A percentile compares a stretch with the other conserved stretches of the same genome.
These are phyloP conservation scores for Eremobia ochroleuca DNA, from an alignment of 2,888 invertebrate species.

Conservation along the genomic window DNA sequence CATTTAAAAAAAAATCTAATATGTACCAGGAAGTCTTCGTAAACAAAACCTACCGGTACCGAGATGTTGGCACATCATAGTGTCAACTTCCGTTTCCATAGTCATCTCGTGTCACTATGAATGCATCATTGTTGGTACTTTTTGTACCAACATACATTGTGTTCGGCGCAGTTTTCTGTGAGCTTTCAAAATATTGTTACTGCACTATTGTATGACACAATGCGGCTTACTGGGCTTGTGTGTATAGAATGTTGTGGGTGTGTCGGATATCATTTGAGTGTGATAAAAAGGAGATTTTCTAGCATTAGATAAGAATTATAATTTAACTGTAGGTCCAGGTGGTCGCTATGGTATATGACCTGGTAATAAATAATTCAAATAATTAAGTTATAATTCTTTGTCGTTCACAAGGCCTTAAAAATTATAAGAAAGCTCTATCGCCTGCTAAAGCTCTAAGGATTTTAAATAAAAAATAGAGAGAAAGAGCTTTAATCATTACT, in stretches of 20 bases:
- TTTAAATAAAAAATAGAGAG: neutral
- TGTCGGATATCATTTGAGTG: constrained; percentile 48
- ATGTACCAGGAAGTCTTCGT: constrained; percentile 64
- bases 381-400: neutral
- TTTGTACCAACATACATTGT: constrained; percentile 48
- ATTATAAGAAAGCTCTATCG: neutral
- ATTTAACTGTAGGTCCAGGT: neutral
- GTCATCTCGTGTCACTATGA: constrained; percentile 71
- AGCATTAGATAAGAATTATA: neutral
- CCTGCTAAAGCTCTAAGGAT: neutral
- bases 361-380: neutral
- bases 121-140: constrained; percentile 75
- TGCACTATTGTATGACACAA: constrained; percentile 75
- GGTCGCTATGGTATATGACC: neutral
- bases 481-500: too few species aligned
- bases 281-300: constrained; percentile 6
- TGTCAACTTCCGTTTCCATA: constrained; percentile 83
- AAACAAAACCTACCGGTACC: constrained; percentile 71
- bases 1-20: constrained; percentile 65
- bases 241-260: constrained; percentile 44
- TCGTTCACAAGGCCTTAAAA: neutral
- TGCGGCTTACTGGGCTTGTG: constrained; percentile 67
- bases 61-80: constrained; percentile 76
- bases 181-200: constrained; percentile 84
- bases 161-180: constrained; percentile 74